Evolutionary conservation across 2,888 invertebrate genomes (phyloP).

Genomic region (Patella ulyssiponensis): DNA sequence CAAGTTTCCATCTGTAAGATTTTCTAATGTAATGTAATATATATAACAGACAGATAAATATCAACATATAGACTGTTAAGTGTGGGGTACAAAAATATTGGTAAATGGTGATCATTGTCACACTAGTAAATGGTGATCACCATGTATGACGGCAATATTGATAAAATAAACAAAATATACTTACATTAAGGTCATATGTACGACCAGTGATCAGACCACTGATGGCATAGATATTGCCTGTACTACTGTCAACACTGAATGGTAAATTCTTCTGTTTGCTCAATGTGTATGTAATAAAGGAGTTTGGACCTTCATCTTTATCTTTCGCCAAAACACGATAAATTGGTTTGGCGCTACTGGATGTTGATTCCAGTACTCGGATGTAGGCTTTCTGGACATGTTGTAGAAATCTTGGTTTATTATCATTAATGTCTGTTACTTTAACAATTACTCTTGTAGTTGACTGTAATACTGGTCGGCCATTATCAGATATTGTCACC

Average conservation of each 20-base stretch:
- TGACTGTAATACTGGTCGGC: slow-evolving; percentile 81
- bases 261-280: slow-evolving; percentile 70
- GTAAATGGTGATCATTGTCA: too few relatives aligned
- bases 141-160: too few relatives aligned
- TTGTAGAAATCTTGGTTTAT: slow-evolving; percentile 61
- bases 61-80: too few relatives aligned
- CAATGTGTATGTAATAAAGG: slow-evolving; percentile 82
- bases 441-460: slow-evolving; percentile 77
- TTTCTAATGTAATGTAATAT: too few relatives aligned
- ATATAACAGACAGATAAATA: too few relatives aligned
- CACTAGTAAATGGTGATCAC: too few relatives aligned
- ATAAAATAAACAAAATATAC: slow-evolving; percentile 20
- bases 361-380: slow-evolving; percentile 45
- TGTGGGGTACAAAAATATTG: too few relatives aligned
- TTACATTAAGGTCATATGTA: slow-evolving; percentile 80
- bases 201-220: slow-evolving; percentile 80
- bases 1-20: too few relatives aligned
- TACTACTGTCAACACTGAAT: slow-evolving; percentile 85
- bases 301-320: slow-evolving; percentile 64
- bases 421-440: slow-evolving; percentile 67
- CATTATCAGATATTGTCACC: slow-evolving; percentile 88
- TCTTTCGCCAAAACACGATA: slow-evolving; percentile 66
- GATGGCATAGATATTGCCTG: slow-evolving; percentile 86
- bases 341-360: slow-evolving; percentile 31
- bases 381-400: slow-evolving; percentile 48